Evolutionary conservation across 1,140 invertebrate species (phyloP).

Genomic region (Papilio polyxenes): DNA sequence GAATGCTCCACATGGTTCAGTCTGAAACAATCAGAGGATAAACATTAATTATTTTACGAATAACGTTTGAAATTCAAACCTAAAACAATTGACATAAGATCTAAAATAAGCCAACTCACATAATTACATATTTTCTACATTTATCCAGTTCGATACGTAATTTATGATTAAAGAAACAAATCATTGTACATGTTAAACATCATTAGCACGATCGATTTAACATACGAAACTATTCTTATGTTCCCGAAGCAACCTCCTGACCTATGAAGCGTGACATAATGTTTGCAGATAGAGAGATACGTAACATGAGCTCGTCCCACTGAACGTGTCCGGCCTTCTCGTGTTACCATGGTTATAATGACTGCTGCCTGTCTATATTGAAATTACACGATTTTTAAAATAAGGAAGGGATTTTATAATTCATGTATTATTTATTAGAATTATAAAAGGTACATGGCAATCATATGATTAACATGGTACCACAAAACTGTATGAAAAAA

Average conservation of each 20-base stretch:
- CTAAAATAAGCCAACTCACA: no score
- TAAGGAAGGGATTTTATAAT: neutral
- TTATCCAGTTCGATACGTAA: no score
- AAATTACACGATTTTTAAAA: neutral
- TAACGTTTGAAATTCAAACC: neutral
- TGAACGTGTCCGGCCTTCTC: constrained; percentile 24
- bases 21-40: constrained; percentile 60
- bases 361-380: neutral
- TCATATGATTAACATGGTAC: no score
- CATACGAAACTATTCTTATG: neutral
- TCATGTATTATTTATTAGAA: no score
- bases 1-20: constrained; percentile 66
- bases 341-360: constrained; percentile 15
- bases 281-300: constrained; percentile 25
- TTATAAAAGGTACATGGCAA: no score
- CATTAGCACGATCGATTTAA: neutral
- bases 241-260: constrained; percentile 20
- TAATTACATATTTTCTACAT: no score
- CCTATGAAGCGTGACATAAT: constrained; percentile 38
- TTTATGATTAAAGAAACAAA: no score
- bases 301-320: constrained; percentile 23
- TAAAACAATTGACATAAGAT: no score
- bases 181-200: neutral
- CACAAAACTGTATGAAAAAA: no score
- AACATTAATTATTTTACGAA: neutral